Evolutionary conservation across 2,797 vertebrate species (phyloP), one percentile per base, ranked within the genome.

Genomic region (Falco berigora): DNA sequence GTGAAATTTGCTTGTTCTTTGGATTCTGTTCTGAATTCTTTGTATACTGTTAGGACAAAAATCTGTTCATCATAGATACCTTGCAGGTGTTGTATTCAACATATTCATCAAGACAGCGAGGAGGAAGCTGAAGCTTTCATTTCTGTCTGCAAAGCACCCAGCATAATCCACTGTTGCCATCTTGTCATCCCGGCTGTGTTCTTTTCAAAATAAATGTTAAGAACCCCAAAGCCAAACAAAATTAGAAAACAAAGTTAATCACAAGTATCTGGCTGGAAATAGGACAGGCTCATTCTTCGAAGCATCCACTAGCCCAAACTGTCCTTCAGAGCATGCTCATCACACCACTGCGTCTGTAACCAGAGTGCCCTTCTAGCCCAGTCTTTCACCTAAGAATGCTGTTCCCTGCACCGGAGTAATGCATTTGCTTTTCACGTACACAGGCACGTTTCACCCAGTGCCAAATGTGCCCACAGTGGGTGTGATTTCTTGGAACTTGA

Each of bases 401-500:
- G 76, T n/a, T 90, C 14, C 82, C 75, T 50, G 62, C 59, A 72
- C 69, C 73, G 21, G 67, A 74, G 61, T 15, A 79, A 76, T 9
- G 2, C 7, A 1, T 74, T 61, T 78, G 74, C 81, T 64, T 50
- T 82, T 46, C 79, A 40, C 5, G 3, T 58, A 81, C 66, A 59
- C 1, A 44, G 94, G 67, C 90, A 86, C 23, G 55, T 93, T 77
- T 76, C 56, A 83, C 90, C 50, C 90, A 14, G 59, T 18, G 79
- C 88, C 86, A 94, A 73, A 91, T 40, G 50, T 96, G 94, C 91
- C 83, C 91, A 67, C 63, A 79, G 62, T 77, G 94, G 96, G 88
- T 68, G 93, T 96, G 90, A 93, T 95, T 96, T 96, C 94, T 81
- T 77, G 84, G 96, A 94, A 95, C 85, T 72, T 8, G n/a, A 91